phyloP scores from a whole-genome alignment of 2,797 vertebrate species.

The Spea hammondii region DNA sequence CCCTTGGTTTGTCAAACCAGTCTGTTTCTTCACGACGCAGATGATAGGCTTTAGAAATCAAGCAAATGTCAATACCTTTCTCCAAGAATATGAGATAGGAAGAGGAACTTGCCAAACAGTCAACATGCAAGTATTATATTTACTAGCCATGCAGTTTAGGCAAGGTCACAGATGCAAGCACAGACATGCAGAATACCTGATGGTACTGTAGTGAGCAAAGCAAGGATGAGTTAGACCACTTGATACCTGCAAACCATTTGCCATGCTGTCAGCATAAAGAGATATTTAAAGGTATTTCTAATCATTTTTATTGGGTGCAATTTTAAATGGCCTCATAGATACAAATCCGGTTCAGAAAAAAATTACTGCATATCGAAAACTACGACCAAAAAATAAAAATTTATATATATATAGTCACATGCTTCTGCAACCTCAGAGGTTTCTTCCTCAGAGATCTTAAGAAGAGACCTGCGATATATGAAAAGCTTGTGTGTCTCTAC shows the following conservation, averaged over 20 bases:
- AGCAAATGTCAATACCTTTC: constrained; percentile 73
- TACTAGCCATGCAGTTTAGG: constrained; percentile 65
- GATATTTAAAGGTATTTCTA: constrained; percentile 14
- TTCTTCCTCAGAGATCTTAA: too few relatives aligned
- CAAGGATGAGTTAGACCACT: constrained; percentile 32
- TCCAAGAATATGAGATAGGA: constrained; percentile 46
- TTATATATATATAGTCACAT: too few relatives aligned
- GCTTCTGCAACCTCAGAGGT: too few relatives aligned
- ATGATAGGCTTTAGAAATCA: constrained; percentile 91
- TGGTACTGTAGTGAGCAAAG: constrained; percentile 32
- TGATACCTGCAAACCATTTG: constrained; percentile 25
- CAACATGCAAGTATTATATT: constrained; percentile 63
- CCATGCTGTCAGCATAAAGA: constrained; percentile 33
- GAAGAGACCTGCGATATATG: too few relatives aligned
- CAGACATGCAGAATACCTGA: constrained; percentile 18
- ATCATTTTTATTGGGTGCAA: constrained; percentile 54
- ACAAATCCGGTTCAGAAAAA: constrained; percentile 18
- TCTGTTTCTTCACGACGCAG: constrained; percentile 97
- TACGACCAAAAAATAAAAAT: constrained; percentile 1
- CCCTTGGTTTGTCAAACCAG: constrained; percentile 99
- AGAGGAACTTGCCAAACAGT: constrained; percentile 59
- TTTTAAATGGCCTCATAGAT: constrained; percentile 40
- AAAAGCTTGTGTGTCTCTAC: too few relatives aligned
- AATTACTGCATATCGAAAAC: constrained; percentile 5
- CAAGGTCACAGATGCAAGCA: constrained; percentile 51